Base-by-base conservation (phyloP, 2,888 invertebrate genomes). In the Drosophila diplacantha region DNA sequence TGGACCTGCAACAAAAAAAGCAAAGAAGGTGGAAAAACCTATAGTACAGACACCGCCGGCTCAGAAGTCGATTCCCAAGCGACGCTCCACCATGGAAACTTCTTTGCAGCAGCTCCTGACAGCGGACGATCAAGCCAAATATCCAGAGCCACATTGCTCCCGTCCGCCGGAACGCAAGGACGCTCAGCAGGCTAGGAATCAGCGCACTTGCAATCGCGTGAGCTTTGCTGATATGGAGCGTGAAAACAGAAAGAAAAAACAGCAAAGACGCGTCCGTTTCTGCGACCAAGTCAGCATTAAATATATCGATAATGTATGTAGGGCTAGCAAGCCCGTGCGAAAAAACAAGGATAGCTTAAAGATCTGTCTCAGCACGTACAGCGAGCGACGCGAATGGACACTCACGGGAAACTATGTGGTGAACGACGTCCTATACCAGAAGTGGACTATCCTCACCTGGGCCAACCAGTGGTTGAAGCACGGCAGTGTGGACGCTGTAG, bases 381-480 rank as follows among this genome's bases (percentile, higher is more conserved):
- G 59, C 14, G 79, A 83, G 34, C 78, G 87, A 3, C 81, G 81
- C 0, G 53, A 69, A 11, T 81, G 83, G 80, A 46, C 73, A 51
- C 20, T 31, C 6, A 46, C 56, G 3, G 35, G 18, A 0, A 81
- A 71, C 31, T 73, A 74, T 1, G 63, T 77, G 16, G 50, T 83
- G 4, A 85, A 84, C 1, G 90, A 90, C 67, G 87, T 90, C 41
- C 90, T 91, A 12, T 22, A 31, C 6, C 59, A 52, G 20, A 85
- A 92, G 26, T 87, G 90, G 67, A 89, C 90, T 67, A 90, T 93
- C 68, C 88, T 93, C 6, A 75, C 56, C 3, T 94, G 93, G 94
- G 91, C 91, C 75, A 91, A 93, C 9, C 88, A 90, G 26, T 94
- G 93, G 93, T 82, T 94, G 3, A 86, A 90, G 58, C 91, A 91